These are phyloP conservation scores for Probaryconus sp. DNA, from an alignment of 1,140 invertebrate species.

Conservation along the genomic window DNA sequence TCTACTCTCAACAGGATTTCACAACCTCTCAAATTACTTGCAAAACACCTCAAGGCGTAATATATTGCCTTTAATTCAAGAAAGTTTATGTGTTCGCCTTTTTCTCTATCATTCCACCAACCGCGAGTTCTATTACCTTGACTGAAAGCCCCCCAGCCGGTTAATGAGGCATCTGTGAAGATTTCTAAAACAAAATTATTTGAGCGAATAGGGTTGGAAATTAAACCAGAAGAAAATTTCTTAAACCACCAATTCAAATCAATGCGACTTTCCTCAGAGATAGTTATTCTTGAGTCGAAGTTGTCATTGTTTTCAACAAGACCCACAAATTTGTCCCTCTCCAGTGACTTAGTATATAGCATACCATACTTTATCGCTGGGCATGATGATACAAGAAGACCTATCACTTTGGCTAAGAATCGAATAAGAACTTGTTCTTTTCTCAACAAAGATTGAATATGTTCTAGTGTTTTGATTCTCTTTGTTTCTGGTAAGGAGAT, in stretches of 20 bases:
- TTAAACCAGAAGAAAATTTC: neutral
- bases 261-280: neutral
- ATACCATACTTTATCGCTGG: slow-evolving; percentile 14
- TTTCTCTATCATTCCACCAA: neutral
- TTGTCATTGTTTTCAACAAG: neutral
- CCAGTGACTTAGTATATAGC: slow-evolving; percentile 20
- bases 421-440: slow-evolving; percentile 1
- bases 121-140: neutral
- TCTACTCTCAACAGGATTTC: too few species aligned
- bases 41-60: neutral
- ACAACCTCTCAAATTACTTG: too few species aligned
- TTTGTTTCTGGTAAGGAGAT: neutral
- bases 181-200: neutral
- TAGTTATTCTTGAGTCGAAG: neutral
- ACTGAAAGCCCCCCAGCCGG: neutral
- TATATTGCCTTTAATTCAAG: neutral
- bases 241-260: neutral
- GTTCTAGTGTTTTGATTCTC: neutral
- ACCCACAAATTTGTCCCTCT: slow-evolving; percentile 18
- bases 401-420: slow-evolving; percentile 21
- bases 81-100: neutral
- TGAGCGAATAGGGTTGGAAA: neutral
- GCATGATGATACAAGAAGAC: slow-evolving; percentile 8
- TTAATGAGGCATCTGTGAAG: neutral
- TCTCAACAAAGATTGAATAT: neutral